Evolutionary conservation across 2,113 vertebrate genomes (phyloP), one percentile per base, ranked within the genome.

Genomic region (Oryzias curvinotus): DNA sequence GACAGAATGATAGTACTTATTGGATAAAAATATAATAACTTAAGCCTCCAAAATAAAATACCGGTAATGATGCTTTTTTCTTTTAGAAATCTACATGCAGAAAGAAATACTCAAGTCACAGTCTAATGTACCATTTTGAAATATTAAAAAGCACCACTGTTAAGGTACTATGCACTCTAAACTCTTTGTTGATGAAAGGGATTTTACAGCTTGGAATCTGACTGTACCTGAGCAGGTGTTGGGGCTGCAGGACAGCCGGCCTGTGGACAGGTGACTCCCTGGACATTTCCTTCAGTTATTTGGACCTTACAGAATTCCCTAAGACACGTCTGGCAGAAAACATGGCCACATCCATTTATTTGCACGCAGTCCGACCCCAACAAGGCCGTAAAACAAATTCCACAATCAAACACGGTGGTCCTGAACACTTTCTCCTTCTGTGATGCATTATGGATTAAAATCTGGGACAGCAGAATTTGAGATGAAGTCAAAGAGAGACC

Each of bases 271-370:
- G 90, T 92, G 82, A 96, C 93, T 5, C 86, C 90, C 3, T 55
- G 88, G 43, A 96, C 91, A 52, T 94, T 93, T 0, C 95, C 95
- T 0, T 96, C 94, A 71, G 77, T 90, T 80, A 98, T 97, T 81
- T 92, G 93, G 52, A 95, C 88, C 73, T 89, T 91, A 77, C 94
- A 98, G 87, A 94, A 93, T 86, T 93, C 87, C 47, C 90, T 84
- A 36, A 96, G 85, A 88, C 95, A 97, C 1, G 83, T 69, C 61
- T 71, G 89, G 78, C 95, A 97, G 88, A 94, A 95, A 16, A 96
- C 88, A 4, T 98, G 96, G 44, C 88, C 88, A 52, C 95, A 98
- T 17, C 91, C 91, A 0, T 53, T 28, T 75, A 97, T 89, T 83
- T 91, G 73, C 75, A 92, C 87, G 50, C 94, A 95, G 4, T 94